A percentile compares a stretch with the other conserved stretches of the same genome.
These are phyloP conservation scores for Prietella phreatophila DNA, from an alignment of 2,113 vertebrate species.

Conservation along the genomic window DNA sequence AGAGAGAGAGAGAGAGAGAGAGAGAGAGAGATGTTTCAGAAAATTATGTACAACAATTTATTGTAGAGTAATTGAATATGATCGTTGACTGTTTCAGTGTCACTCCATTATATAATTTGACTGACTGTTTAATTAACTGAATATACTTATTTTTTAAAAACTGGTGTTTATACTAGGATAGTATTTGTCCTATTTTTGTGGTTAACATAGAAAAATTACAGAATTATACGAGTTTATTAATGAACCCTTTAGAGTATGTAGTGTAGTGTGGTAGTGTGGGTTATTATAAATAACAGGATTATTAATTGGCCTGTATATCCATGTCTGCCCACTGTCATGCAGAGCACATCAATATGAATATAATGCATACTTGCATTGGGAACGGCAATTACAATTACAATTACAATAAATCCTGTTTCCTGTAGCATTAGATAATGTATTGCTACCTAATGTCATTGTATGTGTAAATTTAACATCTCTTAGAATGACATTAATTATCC, in stretches of 20 bases:
- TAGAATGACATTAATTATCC: background rate
- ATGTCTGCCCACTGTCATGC: conserved; percentile 29
- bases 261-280: conserved; percentile 2
- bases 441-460: background rate
- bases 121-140: background rate
- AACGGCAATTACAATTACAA: background rate
- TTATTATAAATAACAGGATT: background rate
- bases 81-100: background rate
- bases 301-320: conserved; percentile 5
- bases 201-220: background rate
- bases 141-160: background rate
- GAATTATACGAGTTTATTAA: conserved; percentile 3
- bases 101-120: background rate
- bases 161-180: background rate
- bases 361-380: conserved; percentile 2
- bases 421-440: conserved; percentile 10
- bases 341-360: conserved; percentile 8
- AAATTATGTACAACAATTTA: background rate
- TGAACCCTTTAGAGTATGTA: conserved; percentile 7
- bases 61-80: conserved; percentile 15
- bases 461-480: conserved; percentile 26
- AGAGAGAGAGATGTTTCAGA: background rate
- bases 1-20: background rate
- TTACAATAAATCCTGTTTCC: conserved; percentile 10
- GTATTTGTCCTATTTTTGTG: background rate